Base-by-base conservation (phyloP, 2,113 vertebrate genomes). In the Cairina moschata region DNA sequence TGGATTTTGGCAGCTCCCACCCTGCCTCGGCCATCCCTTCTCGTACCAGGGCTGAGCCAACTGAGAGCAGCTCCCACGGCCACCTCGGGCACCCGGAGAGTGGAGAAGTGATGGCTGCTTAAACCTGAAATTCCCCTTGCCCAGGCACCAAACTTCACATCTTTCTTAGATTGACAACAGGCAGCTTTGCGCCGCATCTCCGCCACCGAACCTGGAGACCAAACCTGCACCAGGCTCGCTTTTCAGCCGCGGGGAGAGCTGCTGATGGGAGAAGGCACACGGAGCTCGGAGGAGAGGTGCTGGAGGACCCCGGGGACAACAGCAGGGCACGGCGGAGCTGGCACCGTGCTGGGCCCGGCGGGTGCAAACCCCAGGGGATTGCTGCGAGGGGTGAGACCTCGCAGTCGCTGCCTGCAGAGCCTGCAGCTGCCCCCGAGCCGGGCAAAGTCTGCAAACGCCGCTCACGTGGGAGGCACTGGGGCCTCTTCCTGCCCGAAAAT, bases 291-390 rank as follows among this genome's bases (percentile, higher is more conserved):
- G 58, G 31, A 28, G 17, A 2, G 46, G 13, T 48, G 59, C 29
- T 81, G 46, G 25, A 65, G 54, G 13, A 74, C 25, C 5, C 4
- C 46, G 22, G 17, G 29, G 6, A 28, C 8, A 50, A 31, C 28
- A 75, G 22, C 21, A 88, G 17, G 8, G 16, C 28, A 36, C 3
- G 25, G 21, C 79, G 29, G 26, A 42, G 29, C 48, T 23, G 80
- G 17, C 48, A 15, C 17, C 28, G 15, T 1, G 4, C 62, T 40
- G 25, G 25, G 50, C 67, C 20, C 15, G 2, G 0, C 1, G 0
- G 68, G 8, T 44, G 67, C 71, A 46, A 46, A 44, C 46, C 48
- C 78, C 16, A 11, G 13, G 25, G 68, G n/a, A 36, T 9, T 38
- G 48, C 68, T 38, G 26, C n/a, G 18, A 28, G 8, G 1, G 46